phyloP scores from a whole-genome alignment of 2,888 invertebrate genomes.

The Cyclophora punctaria region DNA sequence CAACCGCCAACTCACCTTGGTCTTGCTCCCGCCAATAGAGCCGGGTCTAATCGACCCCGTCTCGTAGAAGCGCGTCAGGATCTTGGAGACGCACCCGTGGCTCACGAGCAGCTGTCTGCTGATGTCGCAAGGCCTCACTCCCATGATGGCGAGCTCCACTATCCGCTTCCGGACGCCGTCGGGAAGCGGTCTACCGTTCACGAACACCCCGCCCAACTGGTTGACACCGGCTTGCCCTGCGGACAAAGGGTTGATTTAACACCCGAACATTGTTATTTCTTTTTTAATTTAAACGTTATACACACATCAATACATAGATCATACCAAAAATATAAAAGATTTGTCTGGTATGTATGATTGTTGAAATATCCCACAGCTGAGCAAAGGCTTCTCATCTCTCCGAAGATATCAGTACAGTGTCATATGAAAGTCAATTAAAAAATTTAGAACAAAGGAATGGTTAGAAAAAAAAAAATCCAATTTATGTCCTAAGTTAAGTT shows the following conservation, averaged over 20 bases:
- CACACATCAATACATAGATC: too few relatives aligned
- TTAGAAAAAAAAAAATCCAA: too few relatives aligned
- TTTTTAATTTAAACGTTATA: too few relatives aligned
- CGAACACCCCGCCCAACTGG: constrained; percentile 97
- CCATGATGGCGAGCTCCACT: constrained; percentile 94
- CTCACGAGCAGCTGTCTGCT: constrained; percentile 95
- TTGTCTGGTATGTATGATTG: too few relatives aligned
- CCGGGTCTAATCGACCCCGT: constrained; percentile 97
- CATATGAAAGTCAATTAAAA: too few relatives aligned
- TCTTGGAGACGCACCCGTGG: constrained; percentile 98
- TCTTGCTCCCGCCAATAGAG: constrained; percentile 95
- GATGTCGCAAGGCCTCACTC: constrained; percentile 97
- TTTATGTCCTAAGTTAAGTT: too few relatives aligned
- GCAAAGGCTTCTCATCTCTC: too few relatives aligned
- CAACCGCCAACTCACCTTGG: constrained; percentile 80
- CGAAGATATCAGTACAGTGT: too few relatives aligned
- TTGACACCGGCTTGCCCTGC: constrained; percentile 97
- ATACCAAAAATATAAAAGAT: too few relatives aligned
- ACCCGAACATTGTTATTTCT: neutral
- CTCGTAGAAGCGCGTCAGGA: constrained; percentile 96
- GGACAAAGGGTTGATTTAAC: constrained; percentile 7
- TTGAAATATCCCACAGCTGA: too few relatives aligned
- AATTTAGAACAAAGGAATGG: too few relatives aligned
- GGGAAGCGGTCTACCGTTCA: constrained; percentile 97
- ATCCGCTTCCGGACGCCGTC: constrained; percentile 95